phyloP scores from a whole-genome alignment of 2,888 invertebrate species.

The Platypus cylindrus region DNA sequence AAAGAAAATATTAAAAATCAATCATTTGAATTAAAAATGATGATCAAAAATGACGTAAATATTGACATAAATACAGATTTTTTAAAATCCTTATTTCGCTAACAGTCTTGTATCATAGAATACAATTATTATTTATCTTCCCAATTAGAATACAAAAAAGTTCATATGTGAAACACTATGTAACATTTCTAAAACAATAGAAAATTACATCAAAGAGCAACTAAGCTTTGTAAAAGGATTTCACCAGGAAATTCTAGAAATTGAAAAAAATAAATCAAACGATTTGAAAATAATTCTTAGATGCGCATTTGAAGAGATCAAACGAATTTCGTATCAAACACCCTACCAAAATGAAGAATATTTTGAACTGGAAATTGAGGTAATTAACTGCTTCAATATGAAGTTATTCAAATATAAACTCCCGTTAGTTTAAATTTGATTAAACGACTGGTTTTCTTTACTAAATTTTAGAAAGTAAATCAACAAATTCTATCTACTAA shows the following conservation, averaged over 20 bases:
- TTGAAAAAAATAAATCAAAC: slow-evolving; percentile 23
- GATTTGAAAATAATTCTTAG: slow-evolving; percentile 23
- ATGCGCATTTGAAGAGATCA: slow-evolving; percentile 21
- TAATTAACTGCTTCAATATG: slow-evolving; percentile 6
- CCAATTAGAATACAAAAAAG: slow-evolving; percentile 6
- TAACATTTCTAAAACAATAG: slow-evolving; percentile 10
- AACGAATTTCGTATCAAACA: slow-evolving; percentile 21
- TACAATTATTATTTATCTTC: not conserved
- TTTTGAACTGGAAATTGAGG: slow-evolving; percentile 27
- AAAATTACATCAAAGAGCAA: slow-evolving; percentile 12
- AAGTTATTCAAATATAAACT: not conserved
- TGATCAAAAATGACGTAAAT: slow-evolving; percentile 7
- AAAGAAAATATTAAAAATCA: slow-evolving; percentile 14
- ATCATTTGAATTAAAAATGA: slow-evolving; percentile 7
- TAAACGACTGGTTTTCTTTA: not conserved
- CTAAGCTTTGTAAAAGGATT: slow-evolving; percentile 18
- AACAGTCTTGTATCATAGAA: too few relatives aligned
- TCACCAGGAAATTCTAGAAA: slow-evolving; percentile 15
- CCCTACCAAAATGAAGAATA: slow-evolving; percentile 26
- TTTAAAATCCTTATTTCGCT: not conserved
- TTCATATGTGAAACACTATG: slow-evolving; percentile 14
- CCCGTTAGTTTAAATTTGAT: not conserved
- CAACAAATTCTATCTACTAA: slow-evolving; percentile 27
- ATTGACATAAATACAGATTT: slow-evolving; percentile 4
- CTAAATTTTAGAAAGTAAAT: slow-evolving; percentile 25